A percentile compares a stretch with the other conserved stretches of the same genome.
These are phyloP conservation scores for Orcinus orca DNA, from an alignment of 2,113 vertebrate genomes.

Conservation along the genomic window DNA sequence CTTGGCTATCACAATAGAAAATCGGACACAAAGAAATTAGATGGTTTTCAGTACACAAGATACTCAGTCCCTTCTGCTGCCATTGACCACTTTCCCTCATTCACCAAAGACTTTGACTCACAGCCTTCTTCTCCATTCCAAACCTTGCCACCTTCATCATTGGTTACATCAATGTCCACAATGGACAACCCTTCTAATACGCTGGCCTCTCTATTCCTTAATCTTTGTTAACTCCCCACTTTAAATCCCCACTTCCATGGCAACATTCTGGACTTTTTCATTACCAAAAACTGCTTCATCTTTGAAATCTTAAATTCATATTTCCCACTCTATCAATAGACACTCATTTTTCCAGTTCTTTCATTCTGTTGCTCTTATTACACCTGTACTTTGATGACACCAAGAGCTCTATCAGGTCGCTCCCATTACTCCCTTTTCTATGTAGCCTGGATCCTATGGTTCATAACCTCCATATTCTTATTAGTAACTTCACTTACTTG, in stretches of 20 bases:
- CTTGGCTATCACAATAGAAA: background rate
- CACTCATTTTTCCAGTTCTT: background rate
- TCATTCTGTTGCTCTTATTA: background rate
- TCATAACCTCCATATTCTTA: background rate
- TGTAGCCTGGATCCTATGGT: background rate
- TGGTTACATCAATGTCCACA: background rate
- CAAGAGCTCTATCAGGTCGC: background rate
- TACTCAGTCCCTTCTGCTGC: background rate
- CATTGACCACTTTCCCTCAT: background rate
- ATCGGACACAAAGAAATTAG: background rate
- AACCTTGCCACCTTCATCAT: background rate
- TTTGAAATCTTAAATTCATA: conserved; percentile 13
- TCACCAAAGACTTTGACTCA: background rate
- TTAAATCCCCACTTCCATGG: background rate
- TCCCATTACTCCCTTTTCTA: background rate
- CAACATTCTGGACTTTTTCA: background rate
- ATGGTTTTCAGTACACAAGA: background rate
- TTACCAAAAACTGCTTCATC: background rate
- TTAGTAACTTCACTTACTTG: background rate
- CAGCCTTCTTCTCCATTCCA: background rate
- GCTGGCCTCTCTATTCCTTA: background rate
- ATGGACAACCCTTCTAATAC: background rate
- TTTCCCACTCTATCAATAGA: background rate
- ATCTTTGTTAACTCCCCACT: background rate
- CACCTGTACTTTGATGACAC: background rate